A percentile compares a stretch with the other conserved stretches of the same genome.
Evolutionary conservation across 2,113 vertebrate species (phyloP).

Genomic region (Nothocercus julius): DNA sequence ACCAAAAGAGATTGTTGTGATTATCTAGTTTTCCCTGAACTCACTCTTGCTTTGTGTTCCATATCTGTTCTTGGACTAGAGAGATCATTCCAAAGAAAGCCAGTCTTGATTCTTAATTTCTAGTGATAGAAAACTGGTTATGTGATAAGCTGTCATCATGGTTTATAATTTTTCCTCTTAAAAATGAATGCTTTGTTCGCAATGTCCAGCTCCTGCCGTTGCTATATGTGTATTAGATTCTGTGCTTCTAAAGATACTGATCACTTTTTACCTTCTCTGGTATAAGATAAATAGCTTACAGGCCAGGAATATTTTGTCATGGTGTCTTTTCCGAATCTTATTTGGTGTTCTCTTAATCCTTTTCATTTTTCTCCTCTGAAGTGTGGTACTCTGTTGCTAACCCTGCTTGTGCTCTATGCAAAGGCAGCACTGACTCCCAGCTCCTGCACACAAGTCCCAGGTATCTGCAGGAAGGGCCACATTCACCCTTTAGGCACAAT

Average conservation of each 20-base stretch:
- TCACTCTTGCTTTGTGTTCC: neutral
- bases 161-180: neutral
- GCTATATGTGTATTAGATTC: neutral
- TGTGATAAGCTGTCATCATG: neutral
- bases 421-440: fast-evolving
- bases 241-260: neutral
- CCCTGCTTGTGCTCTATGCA: fast-evolving
- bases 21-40: neutral
- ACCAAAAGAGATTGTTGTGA: neutral
- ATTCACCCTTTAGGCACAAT: neutral
- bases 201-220: neutral
- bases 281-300: neutral
- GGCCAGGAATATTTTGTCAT: neutral
- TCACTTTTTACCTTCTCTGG: neutral
- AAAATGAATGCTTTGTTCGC: neutral
- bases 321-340: neutral
- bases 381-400: fast-evolving
- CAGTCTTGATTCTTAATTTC: neutral
- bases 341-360: no score
- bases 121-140: neutral
- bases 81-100: neutral
- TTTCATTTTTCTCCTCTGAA: neutral
- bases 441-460: neutral
- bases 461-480: fast-evolving
- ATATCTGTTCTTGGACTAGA: neutral